Evolutionary conservation across 2,888 invertebrate species (phyloP).

Genomic region (Watsonalla binaria): DNA sequence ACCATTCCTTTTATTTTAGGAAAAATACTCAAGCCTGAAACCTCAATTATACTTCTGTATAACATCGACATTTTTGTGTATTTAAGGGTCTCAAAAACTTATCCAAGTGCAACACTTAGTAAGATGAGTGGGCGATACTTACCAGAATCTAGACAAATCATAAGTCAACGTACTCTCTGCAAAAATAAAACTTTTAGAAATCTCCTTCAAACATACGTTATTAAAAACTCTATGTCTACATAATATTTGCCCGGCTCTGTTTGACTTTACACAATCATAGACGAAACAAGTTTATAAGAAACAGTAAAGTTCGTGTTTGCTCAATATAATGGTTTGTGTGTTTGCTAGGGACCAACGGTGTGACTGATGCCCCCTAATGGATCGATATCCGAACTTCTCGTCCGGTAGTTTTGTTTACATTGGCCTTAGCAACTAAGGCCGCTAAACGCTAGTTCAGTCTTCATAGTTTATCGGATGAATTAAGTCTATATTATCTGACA

Average conservation of each 20-base stretch:
- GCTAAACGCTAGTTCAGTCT: conserved; percentile 15
- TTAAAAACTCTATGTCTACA: background rate
- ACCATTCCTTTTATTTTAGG: too few relatives aligned
- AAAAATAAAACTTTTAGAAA: background rate
- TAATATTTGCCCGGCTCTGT: background rate
- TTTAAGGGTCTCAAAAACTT: too few relatives aligned
- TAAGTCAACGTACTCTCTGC: too few relatives aligned
- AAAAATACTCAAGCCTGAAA: too few relatives aligned
- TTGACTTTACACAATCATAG: conserved; percentile 16
- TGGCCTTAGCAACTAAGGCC: conserved; percentile 13
- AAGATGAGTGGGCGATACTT: too few relatives aligned
- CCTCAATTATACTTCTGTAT: too few relatives aligned
- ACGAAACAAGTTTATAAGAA: conserved; percentile 43
- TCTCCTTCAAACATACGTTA: background rate
- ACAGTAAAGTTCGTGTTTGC: conserved; percentile 49
- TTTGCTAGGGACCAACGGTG: conserved; percentile 37
- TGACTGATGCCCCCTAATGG: conserved; percentile 65
- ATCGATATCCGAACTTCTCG: conserved; percentile 46
- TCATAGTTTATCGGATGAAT: background rate
- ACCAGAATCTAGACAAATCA: too few relatives aligned
- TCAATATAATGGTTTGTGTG: conserved; percentile 63
- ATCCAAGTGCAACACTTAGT: too few relatives aligned
- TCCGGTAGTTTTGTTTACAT: conserved; percentile 23
- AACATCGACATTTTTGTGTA: too few relatives aligned
- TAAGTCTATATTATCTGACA: background rate